These are phyloP conservation scores for Perca flavescens DNA, from an alignment of 2,113 vertebrate genomes.

Conservation along the genomic window DNA sequence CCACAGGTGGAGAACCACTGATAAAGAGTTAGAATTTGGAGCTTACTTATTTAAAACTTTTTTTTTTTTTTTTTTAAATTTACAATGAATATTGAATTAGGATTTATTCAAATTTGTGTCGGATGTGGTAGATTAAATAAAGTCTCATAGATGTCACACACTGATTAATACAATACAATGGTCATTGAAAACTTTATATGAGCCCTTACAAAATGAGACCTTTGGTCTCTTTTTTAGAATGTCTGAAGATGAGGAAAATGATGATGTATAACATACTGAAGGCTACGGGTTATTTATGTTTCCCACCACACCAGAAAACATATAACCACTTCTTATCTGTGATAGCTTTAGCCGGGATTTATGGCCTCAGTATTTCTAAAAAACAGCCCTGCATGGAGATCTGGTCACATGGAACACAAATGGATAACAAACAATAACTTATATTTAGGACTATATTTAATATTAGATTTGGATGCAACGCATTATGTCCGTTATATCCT, in stretches of 20 bases:
- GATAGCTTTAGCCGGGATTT: no score
- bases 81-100: neutral
- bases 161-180: neutral
- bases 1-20: neutral
- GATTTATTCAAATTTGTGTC: no score
- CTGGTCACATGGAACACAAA: neutral
- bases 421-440: neutral
- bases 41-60: neutral
- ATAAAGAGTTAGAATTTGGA: no score
- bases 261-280: no score
- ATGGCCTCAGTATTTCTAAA: neutral
- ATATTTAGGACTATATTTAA: no score
- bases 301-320: no score
- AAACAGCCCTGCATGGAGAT: neutral
- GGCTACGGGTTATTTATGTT: no score
- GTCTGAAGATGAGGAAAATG: no score
- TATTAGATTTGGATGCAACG: neutral
- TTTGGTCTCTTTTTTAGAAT: no score
- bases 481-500: neutral
- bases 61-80: neutral
- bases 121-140: neutral
- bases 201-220: no score
- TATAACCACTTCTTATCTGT: no score
- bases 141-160: neutral
- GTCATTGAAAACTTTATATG: no score